phyloP scores from a whole-genome alignment of 2,797 vertebrate genomes.

The Acropternis orthonyx region DNA sequence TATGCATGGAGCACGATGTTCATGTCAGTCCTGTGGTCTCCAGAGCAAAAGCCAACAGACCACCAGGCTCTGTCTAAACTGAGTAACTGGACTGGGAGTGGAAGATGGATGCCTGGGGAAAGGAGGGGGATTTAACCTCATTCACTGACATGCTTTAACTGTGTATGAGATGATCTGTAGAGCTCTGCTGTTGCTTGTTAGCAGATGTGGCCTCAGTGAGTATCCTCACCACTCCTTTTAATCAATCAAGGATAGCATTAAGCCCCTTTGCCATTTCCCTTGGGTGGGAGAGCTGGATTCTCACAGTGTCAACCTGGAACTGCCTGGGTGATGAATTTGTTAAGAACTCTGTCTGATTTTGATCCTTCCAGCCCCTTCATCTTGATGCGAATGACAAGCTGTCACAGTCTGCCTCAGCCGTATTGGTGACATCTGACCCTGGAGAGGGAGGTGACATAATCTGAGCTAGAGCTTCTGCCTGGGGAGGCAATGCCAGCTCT shows the following conservation, averaged over 20 bases:
- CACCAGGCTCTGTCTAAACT: neutral
- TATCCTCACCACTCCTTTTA: neutral
- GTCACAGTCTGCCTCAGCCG: neutral
- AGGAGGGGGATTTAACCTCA: neutral
- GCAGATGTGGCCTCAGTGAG: neutral
- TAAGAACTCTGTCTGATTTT: neutral
- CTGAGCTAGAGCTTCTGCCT: neutral
- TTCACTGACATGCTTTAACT: neutral
- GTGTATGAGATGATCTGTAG: neutral
- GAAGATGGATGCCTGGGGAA: neutral
- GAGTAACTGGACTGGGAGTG: neutral
- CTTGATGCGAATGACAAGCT: slow-evolving; percentile 24
- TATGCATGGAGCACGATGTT: fast-evolving
- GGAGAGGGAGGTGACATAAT: neutral
- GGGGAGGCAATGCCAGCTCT: neutral
- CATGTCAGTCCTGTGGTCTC: neutral
- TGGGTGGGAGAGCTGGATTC: slow-evolving; percentile 2
- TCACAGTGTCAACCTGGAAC: neutral
- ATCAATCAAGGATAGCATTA: neutral
- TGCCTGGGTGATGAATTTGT: slow-evolving; percentile 15
- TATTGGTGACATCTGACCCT: slow-evolving; percentile 10
- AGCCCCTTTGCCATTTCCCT: neutral
- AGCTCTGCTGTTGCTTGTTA: neutral
- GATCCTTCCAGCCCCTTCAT: neutral
- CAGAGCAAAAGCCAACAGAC: neutral